Conservation (phyloP, 2,888 invertebrate genomes). For the Nowickia ferox region DNA sequence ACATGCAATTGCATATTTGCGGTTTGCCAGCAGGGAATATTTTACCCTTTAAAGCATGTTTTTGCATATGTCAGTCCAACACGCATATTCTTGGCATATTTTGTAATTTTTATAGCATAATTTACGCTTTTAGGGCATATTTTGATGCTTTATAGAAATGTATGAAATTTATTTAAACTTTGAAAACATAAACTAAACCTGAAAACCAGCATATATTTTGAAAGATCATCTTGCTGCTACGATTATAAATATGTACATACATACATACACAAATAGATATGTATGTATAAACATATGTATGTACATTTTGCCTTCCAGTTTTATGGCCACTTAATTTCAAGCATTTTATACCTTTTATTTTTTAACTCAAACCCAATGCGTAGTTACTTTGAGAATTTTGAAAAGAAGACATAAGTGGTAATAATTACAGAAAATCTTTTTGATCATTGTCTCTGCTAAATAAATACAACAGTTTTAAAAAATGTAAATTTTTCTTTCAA, state of each 20-base stretch:
- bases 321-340: constrained; percentile 64
- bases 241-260: background rate
- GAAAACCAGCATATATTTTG: background rate
- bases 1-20: too few species aligned
- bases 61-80: too few species aligned
- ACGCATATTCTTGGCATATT: too few species aligned
- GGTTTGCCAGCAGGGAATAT: too few species aligned
- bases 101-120: too few species aligned
- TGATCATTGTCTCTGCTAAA: constrained; percentile 39
- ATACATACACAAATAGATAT: too few species aligned
- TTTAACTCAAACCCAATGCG: constrained; percentile 41
- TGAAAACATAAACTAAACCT: background rate
- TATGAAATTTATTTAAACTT: background rate
- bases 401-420: constrained; percentile 71
- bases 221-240: constrained; percentile 34
- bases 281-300: too few species aligned
- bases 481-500: constrained; percentile 40
- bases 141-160: too few species aligned
- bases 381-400: constrained; percentile 53
- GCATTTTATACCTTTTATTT: constrained; percentile 1
- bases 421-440: constrained; percentile 74
- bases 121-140: too few species aligned
- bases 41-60: too few species aligned
- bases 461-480: constrained; percentile 27
- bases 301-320: background rate